phyloP scores from a whole-genome alignment of 2,113 vertebrate species.

The Stigmatopora nigra region DNA sequence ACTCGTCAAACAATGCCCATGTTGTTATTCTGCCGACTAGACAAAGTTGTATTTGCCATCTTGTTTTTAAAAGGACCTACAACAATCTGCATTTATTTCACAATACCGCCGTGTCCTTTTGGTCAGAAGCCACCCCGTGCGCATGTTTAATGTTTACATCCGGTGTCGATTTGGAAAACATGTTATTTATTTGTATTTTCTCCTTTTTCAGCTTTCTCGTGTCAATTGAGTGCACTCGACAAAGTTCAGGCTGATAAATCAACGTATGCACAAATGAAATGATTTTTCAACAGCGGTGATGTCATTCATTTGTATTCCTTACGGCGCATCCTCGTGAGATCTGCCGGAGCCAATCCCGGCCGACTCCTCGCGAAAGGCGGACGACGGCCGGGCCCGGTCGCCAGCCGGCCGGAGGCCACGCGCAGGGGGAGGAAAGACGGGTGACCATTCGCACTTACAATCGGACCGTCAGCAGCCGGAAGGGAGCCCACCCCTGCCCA shows the following conservation, averaged over 20 bases:
- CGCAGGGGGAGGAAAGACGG: too few species aligned
- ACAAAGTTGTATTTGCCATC: slow-evolving; percentile 50
- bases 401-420: too few species aligned
- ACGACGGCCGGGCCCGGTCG: too few species aligned
- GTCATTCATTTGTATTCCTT: too few species aligned
- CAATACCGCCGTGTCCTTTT: slow-evolving; percentile 40
- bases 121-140: slow-evolving; percentile 48
- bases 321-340: too few species aligned
- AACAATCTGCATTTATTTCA: slow-evolving; percentile 65
- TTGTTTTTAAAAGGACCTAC: slow-evolving; percentile 66
- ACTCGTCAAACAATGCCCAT: slow-evolving; percentile 69
- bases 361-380: too few species aligned
- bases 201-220: background rate
- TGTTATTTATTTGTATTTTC: background rate
- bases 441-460: too few species aligned
- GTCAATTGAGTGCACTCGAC: background rate
- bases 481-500: too few species aligned
- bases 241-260: background rate
- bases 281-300: too few species aligned
- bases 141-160: slow-evolving; percentile 63
- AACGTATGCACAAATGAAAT: too few species aligned
- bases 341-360: too few species aligned
- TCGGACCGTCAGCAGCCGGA: too few species aligned
- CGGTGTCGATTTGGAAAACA: slow-evolving; percentile 48
- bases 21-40: slow-evolving; percentile 55